Evolutionary conservation across 1,140 invertebrate genomes (phyloP).

Genomic region (Apis mellifera): Amel_HAv3.1 CM009945.2:3390001-3390500

Average conservation of each 20-base stretch:
- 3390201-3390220: too few relatives aligned
- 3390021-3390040: too few relatives aligned
- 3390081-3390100: too few relatives aligned
- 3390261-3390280: background rate
- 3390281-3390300: background rate
- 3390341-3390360: constrained; percentile 41
- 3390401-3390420: constrained; percentile 23
- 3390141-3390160: too few relatives aligned
- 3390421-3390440: background rate
- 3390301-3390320: constrained; percentile 3
- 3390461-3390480: background rate
- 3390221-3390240: too few relatives aligned
- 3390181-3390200: too few relatives aligned
- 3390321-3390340: background rate
- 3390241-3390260: background rate
- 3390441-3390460: background rate
- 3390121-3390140: too few relatives aligned
- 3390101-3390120: too few relatives aligned
- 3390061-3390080: too few relatives aligned
- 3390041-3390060: too few relatives aligned
- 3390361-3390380: constrained; percentile 43
- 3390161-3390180: too few relatives aligned
- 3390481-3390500: constrained; percentile 12
- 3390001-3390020: too few relatives aligned
- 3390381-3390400: constrained; percentile 51